Percentiles rank a stretch among this genome's conserved stretches.
phyloP scores from a whole-genome alignment of 2,888 invertebrate species.

The Chymomyza amoena region DNA sequence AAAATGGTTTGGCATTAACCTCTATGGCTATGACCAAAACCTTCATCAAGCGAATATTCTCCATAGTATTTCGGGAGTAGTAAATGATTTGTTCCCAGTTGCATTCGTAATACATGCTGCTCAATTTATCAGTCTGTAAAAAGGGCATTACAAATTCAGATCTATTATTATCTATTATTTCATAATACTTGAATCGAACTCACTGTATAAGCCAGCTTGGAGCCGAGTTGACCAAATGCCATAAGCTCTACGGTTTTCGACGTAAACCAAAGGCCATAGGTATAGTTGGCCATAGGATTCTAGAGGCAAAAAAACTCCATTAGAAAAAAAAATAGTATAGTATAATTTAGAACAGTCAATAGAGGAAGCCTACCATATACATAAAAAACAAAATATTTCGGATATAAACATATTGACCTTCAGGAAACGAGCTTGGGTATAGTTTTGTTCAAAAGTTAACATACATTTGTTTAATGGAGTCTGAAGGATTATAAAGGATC shows the following conservation, averaged over 20 bases:
- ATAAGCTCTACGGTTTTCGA: conserved; percentile 63
- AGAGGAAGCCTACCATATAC: no score
- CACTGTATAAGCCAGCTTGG: conserved; percentile 58
- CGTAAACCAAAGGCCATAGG: conserved; percentile 59
- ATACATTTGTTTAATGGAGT: no score
- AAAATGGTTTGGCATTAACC: conserved; percentile 56
- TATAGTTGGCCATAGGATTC: conserved; percentile 59
- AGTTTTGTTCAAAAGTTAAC: no score
- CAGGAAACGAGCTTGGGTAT: no score
- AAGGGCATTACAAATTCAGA: neutral
- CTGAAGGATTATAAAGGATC: no score
- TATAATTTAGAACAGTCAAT: no score
- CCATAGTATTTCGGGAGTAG: conserved; percentile 51
- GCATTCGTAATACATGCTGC: conserved; percentile 65
- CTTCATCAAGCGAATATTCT: conserved; percentile 65
- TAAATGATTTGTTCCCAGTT: conserved; percentile 63
- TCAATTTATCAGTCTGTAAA: conserved; percentile 57
- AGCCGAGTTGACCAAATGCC: conserved; percentile 59
- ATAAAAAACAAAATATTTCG: no score
- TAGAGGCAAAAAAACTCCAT: conserved; percentile 16
- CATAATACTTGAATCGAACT: neutral
- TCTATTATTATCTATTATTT: neutral
- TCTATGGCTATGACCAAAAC: conserved; percentile 58
- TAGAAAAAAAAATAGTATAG: no score
- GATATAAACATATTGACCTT: no score